Conservation (phyloP, 2,888 invertebrate genomes). For the Dasysyrphus albostriatus region DNA sequence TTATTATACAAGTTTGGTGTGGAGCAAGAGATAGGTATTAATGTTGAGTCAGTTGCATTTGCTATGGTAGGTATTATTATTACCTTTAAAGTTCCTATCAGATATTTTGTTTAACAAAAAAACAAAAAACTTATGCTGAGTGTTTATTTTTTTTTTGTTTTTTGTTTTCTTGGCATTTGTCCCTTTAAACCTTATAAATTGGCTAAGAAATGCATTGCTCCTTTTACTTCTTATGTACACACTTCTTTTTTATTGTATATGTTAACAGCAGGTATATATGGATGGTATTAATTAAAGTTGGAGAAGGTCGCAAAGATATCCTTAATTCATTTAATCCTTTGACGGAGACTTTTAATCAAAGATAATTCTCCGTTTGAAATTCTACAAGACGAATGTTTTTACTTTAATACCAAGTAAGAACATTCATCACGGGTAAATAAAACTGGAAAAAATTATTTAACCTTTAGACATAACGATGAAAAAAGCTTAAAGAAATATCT, state of each 20-base stretch:
- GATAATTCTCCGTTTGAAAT: conserved; percentile 4
- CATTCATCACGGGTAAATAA: neutral
- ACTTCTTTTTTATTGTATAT: neutral
- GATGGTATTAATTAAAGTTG: conserved; percentile 21
- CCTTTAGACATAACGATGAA: neutral
- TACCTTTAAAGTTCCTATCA: conserved; percentile 17
- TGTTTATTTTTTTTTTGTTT: conserved; percentile 9
- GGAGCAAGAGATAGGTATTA: conserved; percentile 15
- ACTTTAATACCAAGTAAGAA: neutral
- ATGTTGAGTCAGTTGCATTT: conserved; percentile 43
- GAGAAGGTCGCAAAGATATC: conserved; percentile 3
- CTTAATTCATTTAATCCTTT: conserved; percentile 27
- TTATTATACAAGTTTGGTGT: conserved; percentile 33
- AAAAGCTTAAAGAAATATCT: neutral
- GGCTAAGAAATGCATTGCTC: conserved; percentile 35
- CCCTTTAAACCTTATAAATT: conserved; percentile 35
- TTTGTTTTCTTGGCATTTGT: conserved; percentile 19
- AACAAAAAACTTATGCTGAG: conserved; percentile 6
- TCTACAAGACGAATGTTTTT: conserved; percentile 1
- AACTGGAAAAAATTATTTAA: neutral
- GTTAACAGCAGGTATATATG: conserved; percentile 3
- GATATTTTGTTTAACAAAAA: conserved; percentile 21
- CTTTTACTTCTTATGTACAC: neutral
- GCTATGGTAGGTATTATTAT: conserved; percentile 10
- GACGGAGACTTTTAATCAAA: conserved; percentile 19